Percentiles rank a stretch among this genome's conserved stretches.
Conservation (phyloP, 2,113 vertebrate species). For the Vombatus ursinus region DNA sequence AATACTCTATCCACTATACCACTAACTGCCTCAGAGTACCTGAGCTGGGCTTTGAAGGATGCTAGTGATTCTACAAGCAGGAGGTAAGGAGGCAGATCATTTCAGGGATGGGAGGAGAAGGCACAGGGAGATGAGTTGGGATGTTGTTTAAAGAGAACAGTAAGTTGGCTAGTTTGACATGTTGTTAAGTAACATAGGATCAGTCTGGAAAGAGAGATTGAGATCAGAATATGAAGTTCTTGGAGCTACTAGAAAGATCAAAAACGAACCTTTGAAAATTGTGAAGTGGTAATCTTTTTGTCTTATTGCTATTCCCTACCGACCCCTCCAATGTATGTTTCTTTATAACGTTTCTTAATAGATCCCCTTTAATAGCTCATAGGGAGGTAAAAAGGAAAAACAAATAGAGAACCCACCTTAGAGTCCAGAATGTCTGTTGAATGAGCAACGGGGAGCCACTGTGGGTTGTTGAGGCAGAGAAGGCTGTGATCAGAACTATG, state of each 20-base stretch:
- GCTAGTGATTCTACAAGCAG: too few relatives aligned
- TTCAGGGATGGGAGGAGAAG: too few relatives aligned
- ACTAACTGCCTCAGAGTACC: too few relatives aligned
- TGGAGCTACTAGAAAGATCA: neutral
- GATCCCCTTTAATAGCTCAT: neutral
- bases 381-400: neutral
- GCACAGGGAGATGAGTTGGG: too few relatives aligned
- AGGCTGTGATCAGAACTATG: neutral
- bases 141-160: too few relatives aligned
- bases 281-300: neutral
- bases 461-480: neutral
- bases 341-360: neutral
- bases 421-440: neutral
- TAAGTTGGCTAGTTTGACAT: too few relatives aligned
- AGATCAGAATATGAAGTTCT: too few relatives aligned
- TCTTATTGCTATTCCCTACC: neutral
- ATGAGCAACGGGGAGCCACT: neutral
- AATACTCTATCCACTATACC: too few relatives aligned
- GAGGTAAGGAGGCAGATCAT: too few relatives aligned
- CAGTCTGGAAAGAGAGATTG: neutral
- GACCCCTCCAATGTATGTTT: neutral
- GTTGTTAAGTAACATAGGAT: neutral
- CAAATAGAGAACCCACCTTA: neutral
- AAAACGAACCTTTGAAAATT: neutral
- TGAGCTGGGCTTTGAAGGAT: too few relatives aligned